A percentile compares a stretch with the other conserved stretches of the same genome.
Conservation (phyloP, 2,797 vertebrate species). For the Pangasius macronema region DNA sequence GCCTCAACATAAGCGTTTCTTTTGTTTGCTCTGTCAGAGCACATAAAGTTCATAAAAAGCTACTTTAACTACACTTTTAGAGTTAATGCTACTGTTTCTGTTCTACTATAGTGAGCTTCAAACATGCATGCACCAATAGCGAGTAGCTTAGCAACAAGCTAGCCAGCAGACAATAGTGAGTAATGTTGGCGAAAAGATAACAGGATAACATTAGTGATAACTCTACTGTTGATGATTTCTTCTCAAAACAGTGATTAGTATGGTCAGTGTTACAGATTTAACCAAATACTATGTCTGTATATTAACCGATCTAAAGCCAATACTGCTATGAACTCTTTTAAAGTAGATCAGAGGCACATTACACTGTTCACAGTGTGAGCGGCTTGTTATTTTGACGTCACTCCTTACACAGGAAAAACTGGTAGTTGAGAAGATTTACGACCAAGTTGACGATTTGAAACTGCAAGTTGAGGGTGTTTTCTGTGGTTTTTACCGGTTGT, state of each 20-base stretch:
- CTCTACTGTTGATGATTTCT: background rate
- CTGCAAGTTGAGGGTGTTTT: background rate
- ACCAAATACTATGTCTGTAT: background rate
- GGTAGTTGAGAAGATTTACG: background rate
- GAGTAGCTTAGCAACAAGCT: background rate
- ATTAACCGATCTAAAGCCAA: background rate
- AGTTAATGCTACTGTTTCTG: background rate
- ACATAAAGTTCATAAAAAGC: background rate
- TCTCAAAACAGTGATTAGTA: background rate
- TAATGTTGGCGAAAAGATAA: background rate
- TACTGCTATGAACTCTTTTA: background rate
- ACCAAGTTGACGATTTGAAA: background rate
- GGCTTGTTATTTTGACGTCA: too few species aligned
- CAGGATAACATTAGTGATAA: background rate
- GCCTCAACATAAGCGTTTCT: too few species aligned
- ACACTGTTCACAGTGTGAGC: too few species aligned
- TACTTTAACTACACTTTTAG: background rate
- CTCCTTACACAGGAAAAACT: too few species aligned
- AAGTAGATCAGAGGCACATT: background rate
- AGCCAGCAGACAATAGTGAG: background rate
- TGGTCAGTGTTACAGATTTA: background rate
- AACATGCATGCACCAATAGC: background rate
- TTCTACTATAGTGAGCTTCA: background rate
- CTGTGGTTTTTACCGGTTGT: too few species aligned
- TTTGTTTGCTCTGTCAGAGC: background rate